phyloP scores from a whole-genome alignment of 2,888 invertebrate species.

The Eurytoma californica region DNA sequence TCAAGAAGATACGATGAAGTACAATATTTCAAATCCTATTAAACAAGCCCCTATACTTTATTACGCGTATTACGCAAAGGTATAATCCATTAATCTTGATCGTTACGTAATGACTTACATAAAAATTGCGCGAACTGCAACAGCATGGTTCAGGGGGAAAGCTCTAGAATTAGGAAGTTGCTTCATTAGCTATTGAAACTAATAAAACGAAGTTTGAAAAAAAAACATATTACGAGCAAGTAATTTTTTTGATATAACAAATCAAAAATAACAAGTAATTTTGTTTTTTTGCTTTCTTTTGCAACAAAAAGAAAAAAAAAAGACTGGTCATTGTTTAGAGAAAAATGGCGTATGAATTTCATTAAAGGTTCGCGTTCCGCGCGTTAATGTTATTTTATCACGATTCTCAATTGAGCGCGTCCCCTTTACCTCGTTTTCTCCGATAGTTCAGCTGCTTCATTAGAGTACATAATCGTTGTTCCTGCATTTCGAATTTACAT shows the following conservation, averaged over 20 bases:
- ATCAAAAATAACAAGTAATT: no score
- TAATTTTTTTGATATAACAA: no score
- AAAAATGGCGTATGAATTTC: no score
- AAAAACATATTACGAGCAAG: no score
- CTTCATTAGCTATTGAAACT: no score
- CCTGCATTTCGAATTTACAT: conserved; percentile 11
- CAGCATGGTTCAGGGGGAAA: not conserved
- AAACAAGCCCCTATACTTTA: not conserved
- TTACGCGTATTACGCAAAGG: not conserved
- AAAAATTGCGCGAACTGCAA: not conserved
- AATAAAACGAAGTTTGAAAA: no score
- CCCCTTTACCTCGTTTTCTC: not conserved
- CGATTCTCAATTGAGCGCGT: not conserved
- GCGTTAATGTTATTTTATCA: not conserved
- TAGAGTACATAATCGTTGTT: conserved; percentile 9
- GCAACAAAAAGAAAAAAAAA: no score
- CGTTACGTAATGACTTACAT: conserved; percentile 11
- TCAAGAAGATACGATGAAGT: not conserved
- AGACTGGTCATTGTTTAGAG: no score
- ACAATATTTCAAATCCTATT: not conserved
- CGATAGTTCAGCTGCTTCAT: not conserved
- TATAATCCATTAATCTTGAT: conserved; percentile 15
- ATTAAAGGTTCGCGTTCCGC: no score
- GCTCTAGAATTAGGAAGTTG: not conserved
- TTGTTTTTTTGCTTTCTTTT: no score